Evolutionary conservation across 2,797 vertebrate species (phyloP).

Genomic region (Eupleurogrammus muticus): DNA sequence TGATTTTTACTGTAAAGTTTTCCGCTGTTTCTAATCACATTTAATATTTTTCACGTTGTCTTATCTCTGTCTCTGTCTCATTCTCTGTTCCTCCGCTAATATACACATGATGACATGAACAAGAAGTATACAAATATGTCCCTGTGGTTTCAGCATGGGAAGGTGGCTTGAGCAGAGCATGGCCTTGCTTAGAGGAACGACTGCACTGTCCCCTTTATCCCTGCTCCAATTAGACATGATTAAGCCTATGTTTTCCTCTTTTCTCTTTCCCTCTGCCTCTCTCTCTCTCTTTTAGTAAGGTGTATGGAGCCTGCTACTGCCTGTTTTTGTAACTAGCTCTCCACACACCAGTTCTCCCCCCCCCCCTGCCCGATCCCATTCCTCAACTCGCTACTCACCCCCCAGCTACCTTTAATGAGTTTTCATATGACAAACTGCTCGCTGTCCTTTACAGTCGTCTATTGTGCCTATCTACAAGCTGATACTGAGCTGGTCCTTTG

Average conservation of each 20-base stretch:
- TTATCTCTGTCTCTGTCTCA: conserved; percentile 61
- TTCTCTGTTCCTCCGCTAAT: conserved; percentile 60
- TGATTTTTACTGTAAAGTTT: conserved; percentile 34
- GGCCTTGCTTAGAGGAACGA: conserved; percentile 84
- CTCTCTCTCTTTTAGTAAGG: conserved; percentile 48
- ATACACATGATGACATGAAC: conserved; percentile 50
- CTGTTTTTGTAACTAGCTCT: conserved; percentile 70
- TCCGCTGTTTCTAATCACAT: conserved; percentile 42
- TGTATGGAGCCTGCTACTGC: conserved; percentile 76
- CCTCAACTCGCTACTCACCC: conserved; percentile 51
- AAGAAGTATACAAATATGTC: conserved; percentile 56
- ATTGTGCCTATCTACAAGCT: conserved; percentile 69
- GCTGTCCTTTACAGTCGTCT: conserved; percentile 77
- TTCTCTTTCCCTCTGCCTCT: conserved; percentile 45
- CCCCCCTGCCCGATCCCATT: conserved; percentile 50
- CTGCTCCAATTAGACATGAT: conserved; percentile 68
- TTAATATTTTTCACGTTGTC: conserved; percentile 40
- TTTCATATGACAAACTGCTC: conserved; percentile 75
- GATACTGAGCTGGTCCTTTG: conserved; percentile 63
- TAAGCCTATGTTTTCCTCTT: conserved; percentile 59
- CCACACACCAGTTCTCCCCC: conserved; percentile 41
- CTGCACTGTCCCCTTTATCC: conserved; percentile 75
- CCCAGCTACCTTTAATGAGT: conserved; percentile 68
- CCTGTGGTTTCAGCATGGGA: conserved; percentile 86
- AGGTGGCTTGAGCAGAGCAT: conserved; percentile 86